Percentiles rank a stretch among this genome's conserved stretches.
phyloP scores from a whole-genome alignment of 2,797 vertebrate genomes.

The Enteromius unitaeniatus region DNA sequence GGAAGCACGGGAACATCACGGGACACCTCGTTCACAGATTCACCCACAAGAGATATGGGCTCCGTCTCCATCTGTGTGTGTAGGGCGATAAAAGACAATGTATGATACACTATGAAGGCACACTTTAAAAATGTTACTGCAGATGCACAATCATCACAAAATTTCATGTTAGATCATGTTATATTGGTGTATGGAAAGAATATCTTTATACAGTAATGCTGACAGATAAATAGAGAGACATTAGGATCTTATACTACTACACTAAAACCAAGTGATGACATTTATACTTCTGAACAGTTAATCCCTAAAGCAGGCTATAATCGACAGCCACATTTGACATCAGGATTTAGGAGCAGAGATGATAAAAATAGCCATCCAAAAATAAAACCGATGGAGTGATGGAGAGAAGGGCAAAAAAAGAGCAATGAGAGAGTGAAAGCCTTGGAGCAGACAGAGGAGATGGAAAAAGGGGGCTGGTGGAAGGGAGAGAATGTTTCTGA shows the following conservation, averaged over 20 bases:
- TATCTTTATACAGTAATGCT: background rate
- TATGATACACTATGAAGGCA: background rate
- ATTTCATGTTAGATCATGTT: background rate
- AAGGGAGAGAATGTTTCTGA: constrained; percentile 27
- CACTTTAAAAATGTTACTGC: background rate
- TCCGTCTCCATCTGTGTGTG: constrained; percentile 84
- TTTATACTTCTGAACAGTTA: constrained; percentile 21
- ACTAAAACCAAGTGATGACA: constrained; percentile 8
- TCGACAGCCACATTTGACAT: constrained; percentile 4
- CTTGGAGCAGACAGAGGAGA: background rate
- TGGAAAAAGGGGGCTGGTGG: constrained; percentile 28
- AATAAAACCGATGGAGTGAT: constrained; percentile 44
- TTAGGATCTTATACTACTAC: background rate
- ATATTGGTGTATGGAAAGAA: background rate
- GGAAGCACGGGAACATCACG: constrained; percentile 70
- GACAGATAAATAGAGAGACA: background rate
- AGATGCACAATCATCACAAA: background rate
- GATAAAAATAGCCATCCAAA: constrained; percentile 4
- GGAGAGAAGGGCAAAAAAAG: background rate
- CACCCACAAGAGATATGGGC: constrained; percentile 69
- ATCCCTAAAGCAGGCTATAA: constrained; percentile 11
- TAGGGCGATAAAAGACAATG: constrained; percentile 27
- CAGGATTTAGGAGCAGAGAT: background rate
- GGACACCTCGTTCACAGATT: constrained; percentile 60
- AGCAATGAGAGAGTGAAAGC: background rate